phyloP scores from a whole-genome alignment of 2,888 invertebrate species.

The Macrosiphum euphorbiae region DNA sequence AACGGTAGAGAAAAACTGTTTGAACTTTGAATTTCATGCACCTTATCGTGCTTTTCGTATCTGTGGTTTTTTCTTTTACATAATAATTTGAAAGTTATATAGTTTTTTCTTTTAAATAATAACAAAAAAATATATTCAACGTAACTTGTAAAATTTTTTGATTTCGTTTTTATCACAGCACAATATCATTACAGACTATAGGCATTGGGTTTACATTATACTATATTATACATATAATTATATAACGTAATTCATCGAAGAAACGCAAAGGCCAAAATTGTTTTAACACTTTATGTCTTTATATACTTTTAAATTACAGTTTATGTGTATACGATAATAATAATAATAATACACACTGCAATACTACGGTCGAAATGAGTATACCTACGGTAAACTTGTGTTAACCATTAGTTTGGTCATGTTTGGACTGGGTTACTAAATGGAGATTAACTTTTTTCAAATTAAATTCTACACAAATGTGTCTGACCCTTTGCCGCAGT shows the following conservation, averaged over 20 bases:
- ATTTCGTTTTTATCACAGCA: background rate
- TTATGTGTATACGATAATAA: background rate
- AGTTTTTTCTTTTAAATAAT: background rate
- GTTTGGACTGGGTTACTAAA: background rate
- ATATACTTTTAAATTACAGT: background rate
- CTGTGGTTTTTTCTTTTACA: background rate
- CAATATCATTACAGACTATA: background rate
- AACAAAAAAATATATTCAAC: background rate
- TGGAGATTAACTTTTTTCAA: conserved; percentile 34
- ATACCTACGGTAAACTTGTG: conserved; percentile 18
- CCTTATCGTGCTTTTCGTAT: background rate
- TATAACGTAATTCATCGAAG: background rate
- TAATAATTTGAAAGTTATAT: background rate
- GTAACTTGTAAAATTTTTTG: background rate
- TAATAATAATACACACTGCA: background rate
- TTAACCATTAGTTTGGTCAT: conserved; percentile 27
- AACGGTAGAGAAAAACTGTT: background rate
- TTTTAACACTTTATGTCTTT: background rate
- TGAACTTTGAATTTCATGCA: background rate
- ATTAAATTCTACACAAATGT: conserved; percentile 52
- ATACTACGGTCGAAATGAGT: background rate
- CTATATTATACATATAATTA: background rate
- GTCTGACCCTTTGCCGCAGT: conserved; percentile 39
- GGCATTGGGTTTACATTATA: background rate
- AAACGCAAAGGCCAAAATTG: background rate